These are phyloP conservation scores for Amphiprion ocellaris DNA, from an alignment of 2,113 vertebrate genomes.

Conservation along the genomic window DNA sequence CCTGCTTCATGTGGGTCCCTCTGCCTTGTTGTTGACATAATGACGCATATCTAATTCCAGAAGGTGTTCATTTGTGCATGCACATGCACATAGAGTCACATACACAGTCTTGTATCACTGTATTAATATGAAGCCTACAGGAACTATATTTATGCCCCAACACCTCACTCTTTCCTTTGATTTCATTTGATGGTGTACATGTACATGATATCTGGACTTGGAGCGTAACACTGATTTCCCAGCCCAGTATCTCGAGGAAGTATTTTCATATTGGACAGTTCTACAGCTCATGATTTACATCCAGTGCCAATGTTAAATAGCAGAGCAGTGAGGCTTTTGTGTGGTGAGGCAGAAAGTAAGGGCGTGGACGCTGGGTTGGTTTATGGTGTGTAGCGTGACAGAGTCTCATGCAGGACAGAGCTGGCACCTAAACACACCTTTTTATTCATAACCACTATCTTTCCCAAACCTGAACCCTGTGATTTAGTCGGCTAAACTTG, in stretches of 20 bases:
- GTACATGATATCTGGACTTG: conserved; percentile 17
- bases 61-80: conserved; percentile 23
- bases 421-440: background rate
- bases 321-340: background rate
- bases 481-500: background rate
- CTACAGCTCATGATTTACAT: background rate
- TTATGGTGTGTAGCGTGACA: background rate
- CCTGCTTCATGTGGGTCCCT: conserved; percentile 30
- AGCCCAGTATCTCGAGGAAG: background rate
- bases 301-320: background rate
- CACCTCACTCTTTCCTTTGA: conserved; percentile 33
- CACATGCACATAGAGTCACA: conserved; percentile 41
- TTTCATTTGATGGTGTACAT: conserved; percentile 41
- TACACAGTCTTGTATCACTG: conserved; percentile 31
- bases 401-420: background rate
- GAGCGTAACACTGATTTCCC: background rate
- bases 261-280: background rate
- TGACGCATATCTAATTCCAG: conserved; percentile 49
- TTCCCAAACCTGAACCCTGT: background rate
- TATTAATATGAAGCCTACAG: conserved; percentile 29
- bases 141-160: conserved; percentile 48
- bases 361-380: background rate
- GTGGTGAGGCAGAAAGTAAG: background rate
- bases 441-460: background rate
- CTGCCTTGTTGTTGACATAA: conserved; percentile 53